phyloP scores from a whole-genome alignment of 1,140 invertebrate genomes.

The Drosophila tani region DNA sequence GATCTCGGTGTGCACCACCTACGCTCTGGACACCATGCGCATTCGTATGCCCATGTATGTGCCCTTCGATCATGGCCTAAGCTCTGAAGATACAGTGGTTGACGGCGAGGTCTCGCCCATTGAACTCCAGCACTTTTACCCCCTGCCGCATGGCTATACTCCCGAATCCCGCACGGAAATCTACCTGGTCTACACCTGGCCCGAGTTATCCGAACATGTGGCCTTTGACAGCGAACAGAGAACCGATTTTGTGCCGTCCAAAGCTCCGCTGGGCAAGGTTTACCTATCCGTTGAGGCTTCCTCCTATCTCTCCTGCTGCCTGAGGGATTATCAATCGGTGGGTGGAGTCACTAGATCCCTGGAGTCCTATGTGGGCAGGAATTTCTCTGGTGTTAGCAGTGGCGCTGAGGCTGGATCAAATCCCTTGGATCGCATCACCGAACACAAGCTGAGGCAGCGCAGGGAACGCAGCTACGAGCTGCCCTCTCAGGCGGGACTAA shows the following conservation, averaged over 20 bases:
- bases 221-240: constrained; percentile 95
- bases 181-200: constrained; percentile 94
- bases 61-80: constrained; percentile 59
- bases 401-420: constrained; percentile 52
- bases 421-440: constrained; percentile 67
- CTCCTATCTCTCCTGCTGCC: constrained; percentile 89
- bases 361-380: constrained; percentile 87
- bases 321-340: constrained; percentile 87
- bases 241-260: constrained; percentile 94
- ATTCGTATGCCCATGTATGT: constrained; percentile 84
- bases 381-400: constrained; percentile 71
- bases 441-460: constrained; percentile 45
- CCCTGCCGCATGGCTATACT: constrained; percentile 93
- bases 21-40: constrained; percentile 91
- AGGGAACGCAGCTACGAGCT: constrained; percentile 49
- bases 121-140: constrained; percentile 84
- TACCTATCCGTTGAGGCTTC: constrained; percentile 87
- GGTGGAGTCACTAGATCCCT: constrained; percentile 85
- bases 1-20: constrained; percentile 93
- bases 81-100: constrained; percentile 63
- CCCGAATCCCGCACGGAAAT: constrained; percentile 93
- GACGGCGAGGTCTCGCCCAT: constrained; percentile 49
- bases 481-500: constrained; percentile 49
- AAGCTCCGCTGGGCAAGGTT: constrained; percentile 93
- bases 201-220: constrained; percentile 92